phyloP scores from a whole-genome alignment of 2,888 invertebrate genomes.

The Azorinus chamasolen region DNA sequence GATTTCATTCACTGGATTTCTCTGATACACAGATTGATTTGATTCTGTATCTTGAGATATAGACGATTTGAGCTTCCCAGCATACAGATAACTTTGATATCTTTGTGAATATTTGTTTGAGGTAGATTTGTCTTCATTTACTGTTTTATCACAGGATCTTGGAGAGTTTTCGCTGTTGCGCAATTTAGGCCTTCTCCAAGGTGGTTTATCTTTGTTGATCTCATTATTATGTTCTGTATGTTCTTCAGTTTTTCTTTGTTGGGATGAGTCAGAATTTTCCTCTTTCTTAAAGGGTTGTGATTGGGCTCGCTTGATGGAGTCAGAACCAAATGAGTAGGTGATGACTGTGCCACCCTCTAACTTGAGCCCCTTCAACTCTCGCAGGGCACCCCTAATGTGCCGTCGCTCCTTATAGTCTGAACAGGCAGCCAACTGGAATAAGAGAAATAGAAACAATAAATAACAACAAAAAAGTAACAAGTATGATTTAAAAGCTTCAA shows the following conservation, averaged over 20 bases:
- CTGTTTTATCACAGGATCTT: no score
- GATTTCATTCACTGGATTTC: no score
- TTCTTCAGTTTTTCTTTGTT: background rate
- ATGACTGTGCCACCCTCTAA: constrained; percentile 49
- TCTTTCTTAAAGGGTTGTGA: background rate
- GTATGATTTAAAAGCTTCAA: background rate
- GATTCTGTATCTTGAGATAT: no score
- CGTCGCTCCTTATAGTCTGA: constrained; percentile 59
- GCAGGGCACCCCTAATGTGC: constrained; percentile 56
- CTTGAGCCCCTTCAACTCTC: constrained; percentile 61
- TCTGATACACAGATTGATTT: no score
- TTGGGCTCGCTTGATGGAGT: constrained; percentile 7
- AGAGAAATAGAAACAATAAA: constrained; percentile 22
- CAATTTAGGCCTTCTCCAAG: no score
- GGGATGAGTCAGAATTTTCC: background rate
- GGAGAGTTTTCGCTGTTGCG: no score
- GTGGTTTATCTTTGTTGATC: no score
- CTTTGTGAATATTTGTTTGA: background rate
- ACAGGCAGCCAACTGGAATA: constrained; percentile 63
- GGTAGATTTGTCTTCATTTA: no score
- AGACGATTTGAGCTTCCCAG: constrained; percentile 41
- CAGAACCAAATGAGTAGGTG: constrained; percentile 41
- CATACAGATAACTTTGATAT: constrained; percentile 49
- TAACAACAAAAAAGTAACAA: background rate
- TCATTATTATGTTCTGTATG: background rate